A percentile compares a stretch with the other conserved stretches of the same genome.
Evolutionary conservation across 2,797 vertebrate species (phyloP).

Genomic region (Enteromius paludinosus): DNA sequence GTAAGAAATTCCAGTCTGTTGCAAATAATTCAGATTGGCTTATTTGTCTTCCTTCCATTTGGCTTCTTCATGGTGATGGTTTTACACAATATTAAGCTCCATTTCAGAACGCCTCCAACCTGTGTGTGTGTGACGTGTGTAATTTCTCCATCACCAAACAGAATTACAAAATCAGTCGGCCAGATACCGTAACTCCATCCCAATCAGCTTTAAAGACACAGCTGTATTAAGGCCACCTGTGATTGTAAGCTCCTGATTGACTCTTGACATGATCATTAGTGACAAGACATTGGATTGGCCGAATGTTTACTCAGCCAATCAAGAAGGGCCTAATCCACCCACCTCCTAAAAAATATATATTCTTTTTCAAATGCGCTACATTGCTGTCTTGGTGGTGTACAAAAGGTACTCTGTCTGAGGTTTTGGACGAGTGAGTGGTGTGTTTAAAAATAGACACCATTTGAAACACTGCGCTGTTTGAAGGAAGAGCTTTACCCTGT

Average conservation of each 20-base stretch:
- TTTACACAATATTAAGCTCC: slow-evolving; percentile 31
- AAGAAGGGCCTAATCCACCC: slow-evolving; percentile 63
- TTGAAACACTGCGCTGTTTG: slow-evolving; percentile 75
- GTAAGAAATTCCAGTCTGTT: slow-evolving; percentile 32
- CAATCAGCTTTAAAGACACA: slow-evolving; percentile 26
- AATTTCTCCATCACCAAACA: background rate
- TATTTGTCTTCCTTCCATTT: slow-evolving; percentile 51
- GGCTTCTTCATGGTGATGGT: slow-evolving; percentile 31
- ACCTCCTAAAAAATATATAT: slow-evolving; percentile 72
- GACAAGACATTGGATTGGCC: slow-evolving; percentile 62
- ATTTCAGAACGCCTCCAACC: background rate
- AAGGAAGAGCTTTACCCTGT: slow-evolving; percentile 74
- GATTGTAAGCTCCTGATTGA: slow-evolving; percentile 39
- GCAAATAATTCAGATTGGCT: slow-evolving; percentile 26
- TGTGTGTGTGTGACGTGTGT: background rate
- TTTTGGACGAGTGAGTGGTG: slow-evolving; percentile 77
- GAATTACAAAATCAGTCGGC: background rate
- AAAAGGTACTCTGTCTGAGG: slow-evolving; percentile 82
- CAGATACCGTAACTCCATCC: background rate
- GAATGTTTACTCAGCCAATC: slow-evolving; percentile 62
- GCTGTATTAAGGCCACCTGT: slow-evolving; percentile 58
- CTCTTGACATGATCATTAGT: slow-evolving; percentile 64
- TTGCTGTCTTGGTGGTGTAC: slow-evolving; percentile 73
- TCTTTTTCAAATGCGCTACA: slow-evolving; percentile 71
- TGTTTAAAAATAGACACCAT: slow-evolving; percentile 81